These are phyloP conservation scores for Trichomalopsis sarcophagae DNA, from an alignment of 1,140 invertebrate genomes.

Conservation along the genomic window DNA sequence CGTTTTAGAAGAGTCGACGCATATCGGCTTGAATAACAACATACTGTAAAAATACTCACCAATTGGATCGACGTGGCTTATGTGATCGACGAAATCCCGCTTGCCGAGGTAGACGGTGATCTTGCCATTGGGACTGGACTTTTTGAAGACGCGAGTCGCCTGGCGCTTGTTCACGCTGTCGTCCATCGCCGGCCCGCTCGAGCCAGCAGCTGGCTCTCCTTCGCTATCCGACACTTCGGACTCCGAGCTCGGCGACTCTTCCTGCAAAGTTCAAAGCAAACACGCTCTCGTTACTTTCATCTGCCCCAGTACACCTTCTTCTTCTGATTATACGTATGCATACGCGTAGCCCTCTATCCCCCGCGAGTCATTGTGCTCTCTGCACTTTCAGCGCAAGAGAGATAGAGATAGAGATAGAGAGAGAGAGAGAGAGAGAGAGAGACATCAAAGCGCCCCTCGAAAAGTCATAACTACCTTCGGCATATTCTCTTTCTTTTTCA, in stretches of 20 bases:
- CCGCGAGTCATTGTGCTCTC: not conserved
- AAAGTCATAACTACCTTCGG: not conserved
- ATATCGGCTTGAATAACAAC: no score
- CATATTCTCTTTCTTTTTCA: not conserved
- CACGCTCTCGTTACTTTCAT: not conserved
- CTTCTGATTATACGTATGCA: not conserved
- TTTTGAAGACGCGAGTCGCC: conserved; percentile 89
- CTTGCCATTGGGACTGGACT: conserved; percentile 96
- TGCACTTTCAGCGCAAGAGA: not conserved
- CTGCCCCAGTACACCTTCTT: not conserved
- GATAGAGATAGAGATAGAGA: not conserved
- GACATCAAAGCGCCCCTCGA: not conserved
- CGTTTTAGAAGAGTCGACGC: not conserved
- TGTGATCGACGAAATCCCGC: conserved; percentile 97
- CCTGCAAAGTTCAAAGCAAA: conserved; percentile 53
- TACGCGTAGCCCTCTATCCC: no score
- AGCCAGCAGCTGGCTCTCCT: conserved; percentile 52
- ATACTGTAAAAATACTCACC: conserved; percentile 77
- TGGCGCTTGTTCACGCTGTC: conserved; percentile 67
- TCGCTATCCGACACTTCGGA: conserved; percentile 59
- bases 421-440: not conserved
- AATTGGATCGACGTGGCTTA: conserved; percentile 96
- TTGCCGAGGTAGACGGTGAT: conserved; percentile 98
- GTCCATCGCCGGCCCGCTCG: conserved; percentile 63
- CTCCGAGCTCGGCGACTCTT: conserved; percentile 55